A percentile compares a stretch with the other conserved stretches of the same genome.
phyloP scores from a whole-genome alignment of 2,888 invertebrate species.

The Diabrotica balteata region DNA sequence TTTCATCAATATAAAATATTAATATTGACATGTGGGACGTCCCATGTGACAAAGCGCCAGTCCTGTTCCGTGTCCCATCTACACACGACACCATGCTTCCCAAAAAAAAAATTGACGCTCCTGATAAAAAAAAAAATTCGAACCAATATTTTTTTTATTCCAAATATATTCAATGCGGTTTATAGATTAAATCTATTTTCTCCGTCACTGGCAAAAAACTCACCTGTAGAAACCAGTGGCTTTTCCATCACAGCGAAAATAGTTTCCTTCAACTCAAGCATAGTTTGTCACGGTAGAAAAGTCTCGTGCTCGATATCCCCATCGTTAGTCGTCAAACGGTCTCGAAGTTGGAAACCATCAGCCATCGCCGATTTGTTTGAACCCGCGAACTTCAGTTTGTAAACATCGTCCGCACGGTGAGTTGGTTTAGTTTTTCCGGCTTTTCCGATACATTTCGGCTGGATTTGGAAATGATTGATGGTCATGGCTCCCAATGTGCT shows the following conservation, averaged over 20 bases:
- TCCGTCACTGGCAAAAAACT: conserved; percentile 24
- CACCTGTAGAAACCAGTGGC: conserved; percentile 34
- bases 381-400: neutral
- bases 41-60: no score
- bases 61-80: no score
- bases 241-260: conserved; percentile 26
- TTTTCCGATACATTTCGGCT: conserved; percentile 1
- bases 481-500: neutral
- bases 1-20: no score
- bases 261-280: conserved; percentile 18
- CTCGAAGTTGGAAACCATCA: conserved; percentile 3
- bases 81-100: no score
- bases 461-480: conserved; percentile 5
- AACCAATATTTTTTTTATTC: no score
- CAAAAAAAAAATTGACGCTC: no score
- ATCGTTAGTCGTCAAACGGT: conserved; percentile 7
- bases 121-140: no score
- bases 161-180: neutral
- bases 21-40: no score
- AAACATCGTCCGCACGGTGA: neutral
- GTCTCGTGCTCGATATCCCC: conserved; percentile 13
- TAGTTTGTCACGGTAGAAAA: conserved; percentile 25
- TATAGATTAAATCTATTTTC: neutral
- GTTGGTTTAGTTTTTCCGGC: neutral
- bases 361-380: neutral